Evolutionary conservation across 2,888 invertebrate species (phyloP), one percentile per base, ranked within the genome.

Genomic region (Melieria omissa): DNA sequence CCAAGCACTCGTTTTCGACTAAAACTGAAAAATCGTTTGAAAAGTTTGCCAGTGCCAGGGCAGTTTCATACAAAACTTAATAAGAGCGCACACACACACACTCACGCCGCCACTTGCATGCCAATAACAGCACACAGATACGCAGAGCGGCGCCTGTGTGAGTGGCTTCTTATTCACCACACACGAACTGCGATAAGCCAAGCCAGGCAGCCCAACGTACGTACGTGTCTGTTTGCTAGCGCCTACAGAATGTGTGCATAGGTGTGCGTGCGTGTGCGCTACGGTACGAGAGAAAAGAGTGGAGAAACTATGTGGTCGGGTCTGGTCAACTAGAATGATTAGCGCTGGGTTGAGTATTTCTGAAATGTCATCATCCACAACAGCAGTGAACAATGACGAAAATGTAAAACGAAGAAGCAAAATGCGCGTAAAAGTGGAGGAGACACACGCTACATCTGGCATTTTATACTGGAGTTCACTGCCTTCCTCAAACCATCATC

Each of bases 1-100:
- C 84, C 86, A 86, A 86, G 84, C 82, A 82, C 80, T 81, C 78
- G 80, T 78, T 79, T 81, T 79, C 78, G 79, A 82, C 82, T 78
- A 76, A 78, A 77, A 70, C 54, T 69, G 73, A 72, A 75, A 76
- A 73, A 71, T 75, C 66, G 75, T 68, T 75, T 76, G 73, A 74
- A 77, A 77, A 75, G 74, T 73, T 75, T 61, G 65, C 73, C 64
- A 72, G 66, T 52, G 67, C 70, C 73, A 65, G 62, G 69, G 44
- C 45, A n/a, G 55, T 61, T 44, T 12, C 52, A 73, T 42, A 64
- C 60, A 60, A 3, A 65, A 41, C 55, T 45, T 29, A 16, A 62
- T 45, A 49, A 55, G 14, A 58, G 46, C 52, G 7, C 54, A 57
- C 14, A 65, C 55, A 47, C 58, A 62, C 58, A 58, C 54, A 66